Conservation (phyloP, 2,888 invertebrate species). For the Cyclophora punctaria region DNA sequence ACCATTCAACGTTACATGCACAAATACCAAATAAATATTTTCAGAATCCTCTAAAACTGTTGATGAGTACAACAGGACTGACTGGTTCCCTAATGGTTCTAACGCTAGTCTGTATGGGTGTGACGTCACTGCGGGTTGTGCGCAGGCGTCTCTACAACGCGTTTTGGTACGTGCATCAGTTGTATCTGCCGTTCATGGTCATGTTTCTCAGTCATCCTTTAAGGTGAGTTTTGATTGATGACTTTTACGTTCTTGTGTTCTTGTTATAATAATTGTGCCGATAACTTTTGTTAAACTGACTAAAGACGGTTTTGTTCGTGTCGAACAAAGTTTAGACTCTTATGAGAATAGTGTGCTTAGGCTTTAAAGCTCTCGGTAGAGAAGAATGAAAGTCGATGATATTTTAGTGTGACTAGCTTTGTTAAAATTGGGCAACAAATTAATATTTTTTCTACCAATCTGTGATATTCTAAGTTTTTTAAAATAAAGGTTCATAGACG, state of each 20-base stretch:
- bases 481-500: too few species aligned
- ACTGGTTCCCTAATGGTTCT: constrained; percentile 67
- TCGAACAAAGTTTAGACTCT: too few species aligned
- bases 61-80: constrained; percentile 55
- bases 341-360: too few species aligned
- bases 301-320: too few species aligned
- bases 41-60: constrained; percentile 52
- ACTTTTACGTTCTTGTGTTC: neutral
- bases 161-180: constrained; percentile 73
- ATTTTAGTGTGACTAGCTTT: too few species aligned
- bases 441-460: too few species aligned
- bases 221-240: constrained; percentile 42
- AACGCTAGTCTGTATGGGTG: constrained; percentile 54
- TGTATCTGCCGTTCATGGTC: constrained; percentile 63
- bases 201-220: constrained; percentile 71
- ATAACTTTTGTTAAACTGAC: too few species aligned
- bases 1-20: too few species aligned
- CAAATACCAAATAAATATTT: constrained; percentile 13
- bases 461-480: too few species aligned
- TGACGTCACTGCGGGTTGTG: constrained; percentile 58
- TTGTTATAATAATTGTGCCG: neutral
- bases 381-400: too few species aligned
- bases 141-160: constrained; percentile 62
- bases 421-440: too few species aligned
- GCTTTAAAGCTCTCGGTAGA: too few species aligned